These are phyloP conservation scores for Drosophila varians DNA, from an alignment of 1,140 invertebrate genomes.

Conservation along the genomic window DNA sequence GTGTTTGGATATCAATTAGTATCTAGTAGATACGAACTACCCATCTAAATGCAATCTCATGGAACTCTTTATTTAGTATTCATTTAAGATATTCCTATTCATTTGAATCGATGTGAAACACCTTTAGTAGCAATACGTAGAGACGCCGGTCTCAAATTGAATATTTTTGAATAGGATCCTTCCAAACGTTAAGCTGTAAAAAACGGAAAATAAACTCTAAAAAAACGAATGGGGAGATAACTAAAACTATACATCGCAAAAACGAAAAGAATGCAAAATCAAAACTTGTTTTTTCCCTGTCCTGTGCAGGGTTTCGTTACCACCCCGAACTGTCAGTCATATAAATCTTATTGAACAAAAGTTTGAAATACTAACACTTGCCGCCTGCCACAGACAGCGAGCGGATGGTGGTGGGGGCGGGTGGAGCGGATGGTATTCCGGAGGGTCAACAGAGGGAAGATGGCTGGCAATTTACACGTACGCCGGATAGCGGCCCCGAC, in stretches of 20 bases:
- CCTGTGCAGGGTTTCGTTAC: constrained; percentile 20
- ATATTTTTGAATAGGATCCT: constrained; percentile 7
- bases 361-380: constrained; percentile 68
- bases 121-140: too few species aligned
- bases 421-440: not conserved
- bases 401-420: not conserved
- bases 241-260: constrained; percentile 15
- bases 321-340: constrained; percentile 62
- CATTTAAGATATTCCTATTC: too few species aligned
- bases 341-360: constrained; percentile 74
- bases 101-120: too few species aligned
- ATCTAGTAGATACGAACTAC: constrained; percentile 1
- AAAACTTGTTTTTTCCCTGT: constrained; percentile 39
- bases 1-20: constrained; percentile 20
- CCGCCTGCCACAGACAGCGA: constrained; percentile 20
- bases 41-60: too few species aligned
- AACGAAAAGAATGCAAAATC: constrained; percentile 43
- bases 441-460: constrained; percentile 9
- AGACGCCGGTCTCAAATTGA: constrained; percentile 1
- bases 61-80: too few species aligned
- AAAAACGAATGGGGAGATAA: not conserved
- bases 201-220: constrained; percentile 10
- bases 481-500: constrained; percentile 54
- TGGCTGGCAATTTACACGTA: constrained; percentile 50
- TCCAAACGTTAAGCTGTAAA: constrained; percentile 21